Conservation (phyloP, 2,113 vertebrate genomes). For the Agapornis roseicollis region DNA sequence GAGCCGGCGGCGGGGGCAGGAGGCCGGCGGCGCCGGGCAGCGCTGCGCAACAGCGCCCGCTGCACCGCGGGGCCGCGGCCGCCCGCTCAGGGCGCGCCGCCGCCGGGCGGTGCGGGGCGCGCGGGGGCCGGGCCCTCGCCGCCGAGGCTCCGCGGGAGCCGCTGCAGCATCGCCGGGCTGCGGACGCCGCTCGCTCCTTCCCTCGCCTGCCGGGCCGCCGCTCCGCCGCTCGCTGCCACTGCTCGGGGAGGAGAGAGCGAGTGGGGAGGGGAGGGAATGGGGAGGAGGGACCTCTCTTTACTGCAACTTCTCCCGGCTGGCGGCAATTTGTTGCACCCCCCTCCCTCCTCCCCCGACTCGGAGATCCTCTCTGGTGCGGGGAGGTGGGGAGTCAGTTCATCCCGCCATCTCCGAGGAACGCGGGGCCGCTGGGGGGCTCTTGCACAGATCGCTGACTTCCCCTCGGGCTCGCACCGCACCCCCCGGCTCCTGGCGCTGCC, state of each 20-base stretch:
- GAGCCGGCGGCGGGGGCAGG: slow-evolving; percentile 27
- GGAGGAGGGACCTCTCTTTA: neutral
- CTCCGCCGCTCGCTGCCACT: neutral
- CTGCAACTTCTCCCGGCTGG: slow-evolving; percentile 50
- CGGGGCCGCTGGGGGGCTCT: neutral
- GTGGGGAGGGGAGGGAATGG: neutral
- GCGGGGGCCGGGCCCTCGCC: slow-evolving; percentile 1
- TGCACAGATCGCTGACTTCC: neutral
- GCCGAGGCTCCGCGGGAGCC: neutral
- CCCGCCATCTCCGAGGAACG: neutral
- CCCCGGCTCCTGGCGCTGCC: neutral
- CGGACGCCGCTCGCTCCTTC: neutral
- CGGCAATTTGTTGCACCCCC: slow-evolving; percentile 26
- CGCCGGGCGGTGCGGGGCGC: slow-evolving; percentile 5
- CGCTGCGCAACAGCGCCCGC: slow-evolving; percentile 65
- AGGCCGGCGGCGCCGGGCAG: slow-evolving; percentile 24
- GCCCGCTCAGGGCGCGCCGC: neutral
- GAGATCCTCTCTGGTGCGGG: neutral
- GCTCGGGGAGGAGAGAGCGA: neutral
- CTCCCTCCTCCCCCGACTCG: neutral
- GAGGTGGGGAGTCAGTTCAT: neutral
- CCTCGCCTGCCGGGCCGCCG: neutral
- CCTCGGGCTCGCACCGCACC: neutral
- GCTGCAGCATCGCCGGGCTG: neutral
- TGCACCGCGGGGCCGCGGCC: neutral